Evolutionary conservation across 2,888 invertebrate genomes (phyloP).

Genomic region (Limenitis camilla): DNA sequence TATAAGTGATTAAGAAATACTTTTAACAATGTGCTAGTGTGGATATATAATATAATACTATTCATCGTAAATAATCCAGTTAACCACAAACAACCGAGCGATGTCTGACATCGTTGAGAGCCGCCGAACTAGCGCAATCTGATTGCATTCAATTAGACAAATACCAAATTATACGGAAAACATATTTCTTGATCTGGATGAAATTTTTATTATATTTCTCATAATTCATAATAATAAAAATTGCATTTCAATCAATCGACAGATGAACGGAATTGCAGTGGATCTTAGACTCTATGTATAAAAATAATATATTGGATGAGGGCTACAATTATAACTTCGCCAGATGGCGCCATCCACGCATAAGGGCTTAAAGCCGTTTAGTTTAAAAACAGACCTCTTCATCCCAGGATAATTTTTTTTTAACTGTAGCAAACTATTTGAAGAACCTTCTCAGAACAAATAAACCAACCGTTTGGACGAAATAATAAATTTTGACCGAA

Average conservation of each 20-base stretch:
- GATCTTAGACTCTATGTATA: slow-evolving; percentile 44
- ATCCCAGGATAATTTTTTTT: too few relatives aligned
- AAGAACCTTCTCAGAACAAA: too few relatives aligned
- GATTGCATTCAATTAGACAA: slow-evolving; percentile 49
- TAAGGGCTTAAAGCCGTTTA: too few relatives aligned
- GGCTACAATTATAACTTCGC: too few relatives aligned
- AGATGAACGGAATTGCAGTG: slow-evolving; percentile 27
- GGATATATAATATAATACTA: slow-evolving; percentile 34
- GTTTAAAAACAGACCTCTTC: too few relatives aligned
- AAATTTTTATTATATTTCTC: too few relatives aligned
- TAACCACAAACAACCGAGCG: slow-evolving; percentile 43
- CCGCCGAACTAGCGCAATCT: slow-evolving; percentile 66
- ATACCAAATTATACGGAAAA: background rate
- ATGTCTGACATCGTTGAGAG: slow-evolving; percentile 59
- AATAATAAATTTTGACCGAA: too few relatives aligned
- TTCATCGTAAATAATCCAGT: slow-evolving; percentile 26
- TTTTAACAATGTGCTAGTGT: slow-evolving; percentile 51
- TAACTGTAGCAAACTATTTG: too few relatives aligned
- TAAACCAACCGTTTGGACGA: too few relatives aligned
- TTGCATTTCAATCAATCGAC: slow-evolving; percentile 22
- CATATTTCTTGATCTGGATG: too few relatives aligned
- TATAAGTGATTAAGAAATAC: slow-evolving; percentile 53
- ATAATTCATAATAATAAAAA: too few relatives aligned
- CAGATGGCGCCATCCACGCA: too few relatives aligned
- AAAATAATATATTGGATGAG: slow-evolving; percentile 51